These are phyloP conservation scores for Cyphomyrus plagiostoma DNA, from an alignment of 2,113 vertebrate species.

Conservation along the genomic window DNA sequence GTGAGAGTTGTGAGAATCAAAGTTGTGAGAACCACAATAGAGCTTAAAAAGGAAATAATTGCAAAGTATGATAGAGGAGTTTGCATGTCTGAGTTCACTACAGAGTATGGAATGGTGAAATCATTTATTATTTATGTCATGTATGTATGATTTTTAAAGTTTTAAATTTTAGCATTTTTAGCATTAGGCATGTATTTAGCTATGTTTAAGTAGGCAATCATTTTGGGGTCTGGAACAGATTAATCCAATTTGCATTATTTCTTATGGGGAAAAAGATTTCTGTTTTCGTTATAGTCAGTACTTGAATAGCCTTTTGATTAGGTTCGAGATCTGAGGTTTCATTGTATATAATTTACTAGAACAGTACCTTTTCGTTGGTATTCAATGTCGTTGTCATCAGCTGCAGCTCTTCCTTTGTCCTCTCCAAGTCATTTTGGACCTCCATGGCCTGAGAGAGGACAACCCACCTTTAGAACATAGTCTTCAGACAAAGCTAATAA, in stretches of 20 bases:
- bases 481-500: neutral
- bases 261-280: neutral
- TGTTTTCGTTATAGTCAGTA: neutral
- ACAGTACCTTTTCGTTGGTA: neutral
- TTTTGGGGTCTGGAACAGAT: neutral
- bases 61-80: too few species aligned
- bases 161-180: too few species aligned
- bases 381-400: conserved; percentile 65
- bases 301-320: neutral
- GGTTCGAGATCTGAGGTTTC: neutral
- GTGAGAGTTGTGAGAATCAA: too few species aligned
- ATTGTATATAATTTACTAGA: neutral
- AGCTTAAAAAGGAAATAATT: too few species aligned
- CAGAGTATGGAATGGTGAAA: too few species aligned
- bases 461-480: neutral
- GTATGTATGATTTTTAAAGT: too few species aligned
- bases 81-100: too few species aligned
- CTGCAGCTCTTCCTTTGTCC: conserved; percentile 85
- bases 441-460: conserved; percentile 54
- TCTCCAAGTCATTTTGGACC: conserved; percentile 79
- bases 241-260: neutral
- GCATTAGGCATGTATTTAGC: too few species aligned
- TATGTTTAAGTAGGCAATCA: neutral
- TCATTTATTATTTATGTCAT: too few species aligned
- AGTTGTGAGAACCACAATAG: too few species aligned